phyloP scores from a whole-genome alignment of 1,140 invertebrate genomes.

The Drosophila insularis region DNA sequence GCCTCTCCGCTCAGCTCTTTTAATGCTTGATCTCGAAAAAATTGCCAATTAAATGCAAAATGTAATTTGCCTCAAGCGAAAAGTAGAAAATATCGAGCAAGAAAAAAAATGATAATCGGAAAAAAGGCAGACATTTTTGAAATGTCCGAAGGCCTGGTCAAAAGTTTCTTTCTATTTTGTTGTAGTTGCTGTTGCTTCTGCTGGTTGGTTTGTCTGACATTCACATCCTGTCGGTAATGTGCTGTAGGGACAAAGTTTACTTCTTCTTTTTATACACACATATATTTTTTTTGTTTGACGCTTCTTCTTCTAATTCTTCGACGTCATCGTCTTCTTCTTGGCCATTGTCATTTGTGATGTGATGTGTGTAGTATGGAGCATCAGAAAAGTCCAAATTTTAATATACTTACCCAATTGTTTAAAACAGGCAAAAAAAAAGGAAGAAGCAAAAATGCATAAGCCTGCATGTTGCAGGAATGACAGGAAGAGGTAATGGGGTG shows the following conservation, averaged over 20 bases:
- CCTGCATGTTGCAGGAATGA: neutral
- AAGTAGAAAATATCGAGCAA: slow-evolving; percentile 34
- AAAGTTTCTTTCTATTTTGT: slow-evolving; percentile 51
- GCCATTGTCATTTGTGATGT: slow-evolving; percentile 46
- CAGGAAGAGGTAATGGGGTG: slow-evolving; percentile 27
- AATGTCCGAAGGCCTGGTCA: slow-evolving; percentile 44
- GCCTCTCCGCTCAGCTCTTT: neutral
- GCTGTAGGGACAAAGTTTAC: slow-evolving; percentile 14
- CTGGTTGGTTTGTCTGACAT: slow-evolving; percentile 52
- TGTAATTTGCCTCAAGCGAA: slow-evolving; percentile 46
- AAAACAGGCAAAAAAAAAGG: slow-evolving; percentile 25
- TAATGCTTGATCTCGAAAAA: slow-evolving; percentile 30
- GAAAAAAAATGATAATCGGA: slow-evolving; percentile 4
- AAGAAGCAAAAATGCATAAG: slow-evolving; percentile 42
- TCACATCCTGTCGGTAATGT: slow-evolving; percentile 37
- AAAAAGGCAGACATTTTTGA: neutral
- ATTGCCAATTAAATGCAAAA: slow-evolving; percentile 60
- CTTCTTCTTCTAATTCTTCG: neutral
- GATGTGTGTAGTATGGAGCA: neutral
- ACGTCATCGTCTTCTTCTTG: neutral
- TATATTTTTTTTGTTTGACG: slow-evolving; percentile 11
- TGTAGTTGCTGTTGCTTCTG: slow-evolving; percentile 18
- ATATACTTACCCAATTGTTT: slow-evolving; percentile 40
- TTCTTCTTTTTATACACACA: slow-evolving; percentile 11
- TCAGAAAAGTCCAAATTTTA: slow-evolving; percentile 11